Base-by-base conservation (phyloP, 1,140 invertebrate genomes). In the Tachypleus tridentatus region DNA sequence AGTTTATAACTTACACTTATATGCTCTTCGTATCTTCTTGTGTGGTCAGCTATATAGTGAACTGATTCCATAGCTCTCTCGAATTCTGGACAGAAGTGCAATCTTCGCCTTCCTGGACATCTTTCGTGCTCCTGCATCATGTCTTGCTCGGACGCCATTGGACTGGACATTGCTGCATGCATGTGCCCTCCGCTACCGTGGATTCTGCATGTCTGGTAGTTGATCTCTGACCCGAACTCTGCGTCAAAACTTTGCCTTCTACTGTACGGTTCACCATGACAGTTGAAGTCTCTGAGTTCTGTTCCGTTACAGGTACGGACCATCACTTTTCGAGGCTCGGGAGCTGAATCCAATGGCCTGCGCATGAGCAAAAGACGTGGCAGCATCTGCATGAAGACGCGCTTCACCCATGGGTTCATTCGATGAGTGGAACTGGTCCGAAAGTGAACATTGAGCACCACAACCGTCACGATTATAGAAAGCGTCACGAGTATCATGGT, bases 401-500 rank as follows among this genome's bases (percentile, higher is more conserved):
- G 81, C 67, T 87, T 83, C 65, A 94, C 91, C 91, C 91, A 94
- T 5, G 87, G 89, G 11, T 88, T 82, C 86, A 96, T 89, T 71
- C 86, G 86, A 79, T 98, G 95, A 49, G 95, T 98, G 10, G 97
- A 93, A 48, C 95, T 95, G 51, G 93, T 97, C 74, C 97, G 87
- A 81, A 97, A 98, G 80, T 98, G 97, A 64, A 99, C 89, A 79
- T 98, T 98, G 68, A 99, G 83, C 71, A 98, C 93, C 69, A 92
- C 89, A 73, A 99, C 97, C 70, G 96, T 98, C 66, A 97, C 91
- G 66, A 98, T 87, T 72, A 98, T 96, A 63, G 94, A 98, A 60
- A 97, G 81, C 51, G 95, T 98, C 70, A 98, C 96, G 71, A 99
- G 84, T 75, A 98, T 93, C 94, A 99, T 98, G 58, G 96, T 99